These are phyloP conservation scores for Artemia sinica DNA, from an alignment of 2,888 invertebrate species.

Conservation along the genomic window DNA sequence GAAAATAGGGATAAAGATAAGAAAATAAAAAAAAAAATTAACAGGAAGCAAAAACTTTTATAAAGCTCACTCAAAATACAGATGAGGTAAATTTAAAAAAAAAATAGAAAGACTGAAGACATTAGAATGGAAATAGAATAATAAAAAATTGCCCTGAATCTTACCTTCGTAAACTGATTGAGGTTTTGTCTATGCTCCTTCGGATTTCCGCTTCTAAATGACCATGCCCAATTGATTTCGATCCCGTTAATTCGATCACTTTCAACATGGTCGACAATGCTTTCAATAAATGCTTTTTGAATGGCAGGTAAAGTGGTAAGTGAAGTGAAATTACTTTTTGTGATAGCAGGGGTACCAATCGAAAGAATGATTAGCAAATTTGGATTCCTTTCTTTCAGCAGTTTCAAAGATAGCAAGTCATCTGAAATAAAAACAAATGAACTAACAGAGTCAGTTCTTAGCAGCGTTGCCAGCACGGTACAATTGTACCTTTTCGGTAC, in stretches of 20 bases:
- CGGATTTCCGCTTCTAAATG: constrained; percentile 21
- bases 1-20: too few species aligned
- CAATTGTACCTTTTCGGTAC: too few species aligned
- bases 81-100: too few species aligned
- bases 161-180: constrained; percentile 24
- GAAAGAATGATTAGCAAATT: constrained; percentile 22
- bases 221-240: constrained; percentile 26
- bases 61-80: too few species aligned
- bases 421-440: not conserved
- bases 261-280: constrained; percentile 20
- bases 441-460: not conserved
- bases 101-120: too few species aligned
- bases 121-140: too few species aligned
- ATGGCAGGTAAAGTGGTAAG: constrained; percentile 22
- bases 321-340: constrained; percentile 20
- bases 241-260: constrained; percentile 23
- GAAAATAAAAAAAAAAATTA: too few species aligned
- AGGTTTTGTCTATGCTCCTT: constrained; percentile 24
- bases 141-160: not conserved
- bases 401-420: constrained; percentile 2
- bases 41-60: too few species aligned
- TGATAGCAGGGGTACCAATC: constrained; percentile 23
- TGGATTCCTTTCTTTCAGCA: constrained; percentile 23
- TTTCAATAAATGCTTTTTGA: constrained; percentile 23
- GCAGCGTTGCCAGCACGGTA: not conserved